phyloP scores from a whole-genome alignment of 2,113 vertebrate genomes.

The Takifugu bimaculatus region DNA sequence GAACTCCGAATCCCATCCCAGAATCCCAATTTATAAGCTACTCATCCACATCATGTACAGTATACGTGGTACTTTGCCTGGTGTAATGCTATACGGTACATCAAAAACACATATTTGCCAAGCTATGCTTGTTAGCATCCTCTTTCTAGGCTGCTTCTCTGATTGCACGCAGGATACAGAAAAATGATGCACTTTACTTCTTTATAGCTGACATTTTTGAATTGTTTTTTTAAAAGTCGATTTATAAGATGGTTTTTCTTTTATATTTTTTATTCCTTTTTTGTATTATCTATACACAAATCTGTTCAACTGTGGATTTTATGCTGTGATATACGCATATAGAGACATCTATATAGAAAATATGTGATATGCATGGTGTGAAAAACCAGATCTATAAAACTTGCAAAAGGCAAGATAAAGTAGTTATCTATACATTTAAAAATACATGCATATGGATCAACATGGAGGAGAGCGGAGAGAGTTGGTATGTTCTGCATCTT shows the following conservation, averaged over 20 bases:
- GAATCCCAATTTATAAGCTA: constrained; percentile 54
- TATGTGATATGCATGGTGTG: constrained; percentile 74
- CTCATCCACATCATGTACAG: constrained; percentile 42
- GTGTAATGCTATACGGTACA: constrained; percentile 32
- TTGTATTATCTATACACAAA: constrained; percentile 67
- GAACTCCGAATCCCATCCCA: constrained; percentile 4
- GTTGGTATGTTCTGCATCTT: constrained; percentile 17
- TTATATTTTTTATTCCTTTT: constrained; percentile 71
- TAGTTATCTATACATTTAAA: constrained; percentile 38
- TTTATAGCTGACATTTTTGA: constrained; percentile 61
- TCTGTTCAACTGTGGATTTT: constrained; percentile 49
- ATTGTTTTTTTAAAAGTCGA: constrained; percentile 62
- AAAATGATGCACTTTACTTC: constrained; percentile 74
- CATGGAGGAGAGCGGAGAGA: constrained; percentile 29
- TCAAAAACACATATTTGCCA: constrained; percentile 36
- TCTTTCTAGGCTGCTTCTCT: constrained; percentile 58
- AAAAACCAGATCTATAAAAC: constrained; percentile 68
- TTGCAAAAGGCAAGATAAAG: constrained; percentile 60
- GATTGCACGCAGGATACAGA: constrained; percentile 47
- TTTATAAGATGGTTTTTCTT: constrained; percentile 65
- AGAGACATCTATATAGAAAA: constrained; percentile 28
- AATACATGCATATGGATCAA: constrained; percentile 50
- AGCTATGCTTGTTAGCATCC: constrained; percentile 52
- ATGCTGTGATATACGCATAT: constrained; percentile 56
- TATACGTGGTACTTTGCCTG: constrained; percentile 40